Base-by-base conservation (phyloP, 2,888 invertebrate species). In the Epinotia demarniana region DNA sequence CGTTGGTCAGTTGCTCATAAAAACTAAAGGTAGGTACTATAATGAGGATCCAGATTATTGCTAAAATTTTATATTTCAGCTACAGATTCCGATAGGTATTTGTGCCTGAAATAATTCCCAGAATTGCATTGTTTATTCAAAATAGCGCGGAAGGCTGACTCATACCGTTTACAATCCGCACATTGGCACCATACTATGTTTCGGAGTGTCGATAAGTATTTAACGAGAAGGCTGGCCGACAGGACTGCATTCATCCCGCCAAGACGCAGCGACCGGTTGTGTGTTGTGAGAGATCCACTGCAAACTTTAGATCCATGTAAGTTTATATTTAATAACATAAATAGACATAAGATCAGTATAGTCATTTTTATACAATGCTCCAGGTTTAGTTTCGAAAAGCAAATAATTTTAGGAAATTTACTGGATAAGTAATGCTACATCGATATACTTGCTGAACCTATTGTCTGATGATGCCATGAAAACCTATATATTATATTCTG, bases 171-270 rank as follows among this genome's bases (percentile, higher is more conserved):
- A 3, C n/a, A 43, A 19, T 62, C 64, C 57, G 43, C 3, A 43
- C 43, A 61, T 53, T 61, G 19, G 39, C 43, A 58, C n/a, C 61
- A 46, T 46, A 69, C 69, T 63, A 69, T n/a, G 68, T 66, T 43
- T 61, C 49, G n/a, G 27, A 57, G 39, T 39, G 16, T 23, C 74
- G 58, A 70, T 58, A 63, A 69, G 69, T 72, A 72, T 74, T 70
- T 74, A 74, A 60, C 49, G 6, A 39, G 58, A 19, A 58, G 57
- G 69, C 58, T 33, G 49, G 49, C 11, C 67, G 58, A 18, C 9
- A 16, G 27, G 33, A 9, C 69, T 49, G 33, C 63, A 74, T 63
- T 64, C 58, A 74, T 74, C 69, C 57, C 33, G 19, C 9, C 19
- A 3, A 46, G 43, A 18, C 49, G 39, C 27, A 33, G n/a, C 46